Evolutionary conservation across 2,797 vertebrate genomes (phyloP).

Genomic region (Poecilia picta): DNA sequence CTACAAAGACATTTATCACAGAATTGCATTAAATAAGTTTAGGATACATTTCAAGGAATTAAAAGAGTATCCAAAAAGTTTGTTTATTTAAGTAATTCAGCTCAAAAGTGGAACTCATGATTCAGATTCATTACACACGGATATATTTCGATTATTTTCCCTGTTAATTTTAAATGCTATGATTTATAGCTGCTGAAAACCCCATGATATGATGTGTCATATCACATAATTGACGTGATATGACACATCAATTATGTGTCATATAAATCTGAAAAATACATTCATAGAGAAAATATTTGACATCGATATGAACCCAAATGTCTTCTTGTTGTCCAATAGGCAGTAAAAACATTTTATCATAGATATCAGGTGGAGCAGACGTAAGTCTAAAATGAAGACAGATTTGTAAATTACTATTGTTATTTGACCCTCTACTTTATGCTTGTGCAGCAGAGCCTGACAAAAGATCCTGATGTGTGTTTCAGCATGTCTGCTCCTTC

Average conservation of each 20-base stretch:
- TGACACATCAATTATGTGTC: neutral
- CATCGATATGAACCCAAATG: neutral
- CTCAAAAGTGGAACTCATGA: neutral
- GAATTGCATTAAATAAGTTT: neutral
- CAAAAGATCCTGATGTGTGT: neutral
- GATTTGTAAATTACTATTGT: neutral
- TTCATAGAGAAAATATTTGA: neutral
- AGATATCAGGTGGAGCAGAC: neutral
- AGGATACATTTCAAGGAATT: neutral
- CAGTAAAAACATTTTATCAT: neutral
- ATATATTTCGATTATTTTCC: neutral
- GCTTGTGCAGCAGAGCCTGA: neutral
- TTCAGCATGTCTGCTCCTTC: conserved; percentile 11
- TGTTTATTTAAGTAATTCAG: neutral
- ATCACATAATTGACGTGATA: too few species aligned
- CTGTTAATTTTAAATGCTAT: neutral
- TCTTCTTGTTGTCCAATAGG: neutral
- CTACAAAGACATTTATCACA: neutral
- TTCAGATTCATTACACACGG: neutral
- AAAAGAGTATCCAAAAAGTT: neutral
- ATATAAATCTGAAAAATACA: neutral
- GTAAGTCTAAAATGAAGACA: neutral
- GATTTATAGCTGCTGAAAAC: neutral
- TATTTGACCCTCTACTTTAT: neutral
- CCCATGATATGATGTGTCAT: too few species aligned